Percentiles rank a stretch among this genome's conserved stretches.
Evolutionary conservation across 2,797 vertebrate species (phyloP).

Genomic region (Cercopithecus mitis): DNA sequence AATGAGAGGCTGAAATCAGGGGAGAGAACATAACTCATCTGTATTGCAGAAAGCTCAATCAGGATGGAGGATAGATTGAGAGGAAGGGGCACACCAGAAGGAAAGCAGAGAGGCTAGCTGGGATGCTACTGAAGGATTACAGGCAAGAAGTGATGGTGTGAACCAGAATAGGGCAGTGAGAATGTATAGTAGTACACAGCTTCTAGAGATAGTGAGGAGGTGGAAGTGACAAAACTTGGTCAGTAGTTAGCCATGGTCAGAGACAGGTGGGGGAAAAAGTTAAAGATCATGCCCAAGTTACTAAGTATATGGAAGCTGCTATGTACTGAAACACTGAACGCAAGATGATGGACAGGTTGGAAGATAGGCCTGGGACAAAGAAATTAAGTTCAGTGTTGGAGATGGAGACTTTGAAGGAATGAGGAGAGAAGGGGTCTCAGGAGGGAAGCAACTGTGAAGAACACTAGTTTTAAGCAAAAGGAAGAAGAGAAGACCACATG

Average conservation of each 20-base stretch:
- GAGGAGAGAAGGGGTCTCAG: neutral
- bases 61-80: neutral
- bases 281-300: neutral
- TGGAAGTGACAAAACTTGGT: neutral
- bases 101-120: neutral
- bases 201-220: neutral
- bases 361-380: neutral
- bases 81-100: neutral
- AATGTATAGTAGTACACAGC: neutral
- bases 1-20: slow-evolving; percentile 1
- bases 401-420: slow-evolving; percentile 21
- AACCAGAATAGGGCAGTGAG: neutral
- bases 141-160: neutral
- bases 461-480: neutral
- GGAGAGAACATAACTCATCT: neutral
- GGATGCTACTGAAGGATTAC: neutral
- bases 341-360: neutral
- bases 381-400: neutral
- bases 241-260: neutral
- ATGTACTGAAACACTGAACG: neutral
- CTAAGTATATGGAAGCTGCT: neutral
- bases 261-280: neutral
- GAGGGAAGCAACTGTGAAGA: neutral
- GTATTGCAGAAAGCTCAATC: neutral
- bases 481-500: neutral